These are phyloP conservation scores for Phoeniculus purpureus DNA, from an alignment of 2,797 vertebrate species.

Conservation along the genomic window DNA sequence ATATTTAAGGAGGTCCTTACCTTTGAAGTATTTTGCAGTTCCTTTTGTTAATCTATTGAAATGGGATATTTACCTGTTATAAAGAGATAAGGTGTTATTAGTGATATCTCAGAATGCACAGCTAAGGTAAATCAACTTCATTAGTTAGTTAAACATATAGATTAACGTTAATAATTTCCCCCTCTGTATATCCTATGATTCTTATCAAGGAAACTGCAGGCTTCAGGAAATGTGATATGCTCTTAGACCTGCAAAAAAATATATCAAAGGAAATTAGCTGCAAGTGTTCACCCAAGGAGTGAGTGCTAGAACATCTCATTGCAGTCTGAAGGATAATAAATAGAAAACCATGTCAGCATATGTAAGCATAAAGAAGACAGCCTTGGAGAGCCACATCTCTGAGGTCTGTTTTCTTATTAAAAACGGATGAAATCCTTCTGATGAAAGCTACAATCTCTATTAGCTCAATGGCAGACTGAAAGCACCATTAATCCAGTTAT, in stretches of 20 bases:
- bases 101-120: neutral
- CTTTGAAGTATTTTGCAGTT: conserved; percentile 36
- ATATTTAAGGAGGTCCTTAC: conserved; percentile 68
- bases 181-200: neutral
- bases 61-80: conserved; percentile 59
- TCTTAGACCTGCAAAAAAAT: neutral
- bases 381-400: neutral
- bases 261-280: neutral
- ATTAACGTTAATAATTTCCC: neutral
- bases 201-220: neutral
- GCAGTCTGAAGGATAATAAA: neutral
- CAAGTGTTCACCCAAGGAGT: neutral
- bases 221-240: neutral
- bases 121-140: conserved; percentile 18
- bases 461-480: neutral
- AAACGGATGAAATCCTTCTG: neutral
- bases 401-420: neutral
- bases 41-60: conserved; percentile 2
- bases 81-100: conserved; percentile 52
- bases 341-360: neutral
- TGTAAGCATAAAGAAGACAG: neutral
- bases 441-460: neutral
- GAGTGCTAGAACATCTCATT: neutral
- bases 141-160: neutral
- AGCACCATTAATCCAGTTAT: neutral